These are phyloP conservation scores for Prenolepis imparis DNA, from an alignment of 2,888 invertebrate species.

Conservation along the genomic window DNA sequence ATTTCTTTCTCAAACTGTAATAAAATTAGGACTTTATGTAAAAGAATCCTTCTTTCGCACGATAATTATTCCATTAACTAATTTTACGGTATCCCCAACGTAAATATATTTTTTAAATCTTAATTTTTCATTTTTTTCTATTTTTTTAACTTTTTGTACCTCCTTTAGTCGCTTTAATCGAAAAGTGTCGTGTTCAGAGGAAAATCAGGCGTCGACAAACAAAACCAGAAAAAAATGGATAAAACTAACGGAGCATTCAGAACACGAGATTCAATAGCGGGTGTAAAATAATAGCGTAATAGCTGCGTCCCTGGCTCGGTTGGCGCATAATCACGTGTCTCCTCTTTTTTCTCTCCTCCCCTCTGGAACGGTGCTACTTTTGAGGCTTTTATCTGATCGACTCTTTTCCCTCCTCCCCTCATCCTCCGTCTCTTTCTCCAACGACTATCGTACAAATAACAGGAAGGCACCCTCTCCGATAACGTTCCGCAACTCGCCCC, in stretches of 20 bases:
- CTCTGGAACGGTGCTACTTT: constrained; percentile 76
- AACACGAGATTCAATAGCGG: constrained; percentile 51
- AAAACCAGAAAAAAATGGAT: constrained; percentile 16
- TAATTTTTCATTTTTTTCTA: background rate
- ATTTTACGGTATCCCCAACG: background rate
- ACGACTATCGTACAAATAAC: constrained; percentile 69
- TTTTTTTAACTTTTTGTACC: background rate
- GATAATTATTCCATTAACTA: background rate
- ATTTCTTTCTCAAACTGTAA: no score
- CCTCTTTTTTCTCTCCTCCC: constrained; percentile 66
- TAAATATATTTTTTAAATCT: background rate
- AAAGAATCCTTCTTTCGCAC: background rate
- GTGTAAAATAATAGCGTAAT: constrained; percentile 53
- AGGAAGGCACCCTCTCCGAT: constrained; percentile 71
- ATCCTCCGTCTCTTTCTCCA: constrained; percentile 25
- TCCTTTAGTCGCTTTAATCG: constrained; percentile 26
- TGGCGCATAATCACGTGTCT: constrained; percentile 73
- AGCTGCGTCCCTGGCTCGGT: constrained; percentile 72
- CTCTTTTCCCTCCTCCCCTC: constrained; percentile 47
- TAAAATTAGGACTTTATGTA: no score
- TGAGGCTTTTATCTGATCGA: constrained; percentile 78
- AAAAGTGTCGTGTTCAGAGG: background rate
- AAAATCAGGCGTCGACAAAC: constrained; percentile 23
- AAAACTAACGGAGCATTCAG: constrained; percentile 41
- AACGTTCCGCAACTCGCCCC: constrained; percentile 66